Base-by-base conservation (phyloP, 2,888 invertebrate genomes). In the Scaptomyza caliginosa region DNA sequence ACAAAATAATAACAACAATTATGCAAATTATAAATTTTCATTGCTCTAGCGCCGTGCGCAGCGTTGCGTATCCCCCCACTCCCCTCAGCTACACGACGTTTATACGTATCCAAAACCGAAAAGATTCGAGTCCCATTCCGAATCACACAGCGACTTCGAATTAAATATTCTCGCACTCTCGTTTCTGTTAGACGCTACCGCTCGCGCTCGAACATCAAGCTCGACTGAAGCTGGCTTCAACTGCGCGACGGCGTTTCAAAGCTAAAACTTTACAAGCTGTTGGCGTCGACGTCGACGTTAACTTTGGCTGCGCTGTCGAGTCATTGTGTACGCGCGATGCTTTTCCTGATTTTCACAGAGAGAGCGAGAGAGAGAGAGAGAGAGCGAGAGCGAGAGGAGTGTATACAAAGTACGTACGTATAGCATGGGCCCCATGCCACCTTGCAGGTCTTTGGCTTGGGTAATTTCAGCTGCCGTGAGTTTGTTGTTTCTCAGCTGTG, bases 361-460 rank as follows among this genome's bases (percentile, higher is more conserved):
- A 13, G 32, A 7, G 32, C n/a, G 32, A 32, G 30, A 1, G 5
- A 26, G 26, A 26, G 26, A 28, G 26, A 2, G 26, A 28, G 26
- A n/a, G 28, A n/a, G n/a, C n/a, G n/a, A n/a, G 26, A 28, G 26
- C 10, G 26, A 28, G 26, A n/a, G 28, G 26, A 26, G 28, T 30
- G 28, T n/a, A n/a, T 30, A n/a, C 11, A 4, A 30, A 34, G 51
- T 52, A 56, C 24, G 42, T 42, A 24, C 30, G 16, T 11, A 26
- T 16, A 6, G 45, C 30, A 19, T 64, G 68, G 67, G 77, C 67
- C 63, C 57, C 62, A 79, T 63, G 80, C 81, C 88, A 82, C 88
- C 81, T 87, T 85, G 88, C 86, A 71, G 86, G 88, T 87, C 87
- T 87, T 83, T 74, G 80, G 87, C 80, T 85, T 81, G 88, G 86